Evolutionary conservation across 2,888 invertebrate species (phyloP).

Genomic region (Dioctria rufipes): DNA sequence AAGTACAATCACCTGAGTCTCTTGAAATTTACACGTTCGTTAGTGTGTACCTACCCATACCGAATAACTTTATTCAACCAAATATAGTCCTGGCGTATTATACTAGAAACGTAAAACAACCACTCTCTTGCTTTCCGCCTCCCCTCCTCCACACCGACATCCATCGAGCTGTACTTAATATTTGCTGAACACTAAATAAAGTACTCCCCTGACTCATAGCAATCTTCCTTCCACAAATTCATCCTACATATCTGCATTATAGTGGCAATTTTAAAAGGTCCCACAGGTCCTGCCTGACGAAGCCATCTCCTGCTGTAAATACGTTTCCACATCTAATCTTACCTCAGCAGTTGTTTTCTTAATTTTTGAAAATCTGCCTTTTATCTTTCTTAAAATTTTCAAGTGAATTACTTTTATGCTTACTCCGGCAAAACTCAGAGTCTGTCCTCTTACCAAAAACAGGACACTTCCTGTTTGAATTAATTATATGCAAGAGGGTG

Average conservation of each 20-base stretch:
- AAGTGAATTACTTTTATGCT: slow-evolving; percentile 35
- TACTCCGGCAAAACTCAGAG: slow-evolving; percentile 13
- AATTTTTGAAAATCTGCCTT: slow-evolving; percentile 42
- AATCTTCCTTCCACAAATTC: background rate
- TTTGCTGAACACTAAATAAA: slow-evolving; percentile 34
- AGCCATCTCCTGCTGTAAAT: slow-evolving; percentile 35
- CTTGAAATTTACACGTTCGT: no score
- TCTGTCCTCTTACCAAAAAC: background rate
- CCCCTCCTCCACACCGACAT: no score
- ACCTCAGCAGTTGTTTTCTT: slow-evolving; percentile 48
- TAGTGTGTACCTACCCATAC: no score
- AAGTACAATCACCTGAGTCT: no score
- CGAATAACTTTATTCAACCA: no score
- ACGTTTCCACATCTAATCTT: slow-evolving; percentile 33
- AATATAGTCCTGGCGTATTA: no score
- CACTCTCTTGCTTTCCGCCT: no score
- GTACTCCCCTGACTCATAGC: background rate
- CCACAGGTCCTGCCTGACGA: background rate
- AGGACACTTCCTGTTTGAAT: slow-evolving; percentile 8
- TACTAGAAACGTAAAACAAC: no score
- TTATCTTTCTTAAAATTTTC: slow-evolving; percentile 35
- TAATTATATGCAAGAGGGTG: slow-evolving; percentile 29
- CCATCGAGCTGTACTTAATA: background rate
- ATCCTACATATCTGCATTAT: slow-evolving; percentile 30
- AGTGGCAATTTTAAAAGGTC: slow-evolving; percentile 36